phyloP scores from a whole-genome alignment of 53 echinoderm and acorn worm species.

The Mesocentrotus franciscanus region DNA sequence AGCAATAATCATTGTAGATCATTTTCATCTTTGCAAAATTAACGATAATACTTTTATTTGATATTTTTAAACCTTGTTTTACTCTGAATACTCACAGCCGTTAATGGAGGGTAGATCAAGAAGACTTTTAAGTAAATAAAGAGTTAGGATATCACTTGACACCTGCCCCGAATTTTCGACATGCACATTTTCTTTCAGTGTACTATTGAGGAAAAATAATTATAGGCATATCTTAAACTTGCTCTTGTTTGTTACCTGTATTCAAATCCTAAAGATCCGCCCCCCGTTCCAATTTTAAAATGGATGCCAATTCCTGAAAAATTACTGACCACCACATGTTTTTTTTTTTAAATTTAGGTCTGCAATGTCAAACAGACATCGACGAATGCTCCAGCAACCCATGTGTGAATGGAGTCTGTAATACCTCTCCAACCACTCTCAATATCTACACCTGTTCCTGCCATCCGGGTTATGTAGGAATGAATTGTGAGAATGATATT shows the following conservation, averaged over 20 bases:
- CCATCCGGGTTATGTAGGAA: constrained; percentile 17
- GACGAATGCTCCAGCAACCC: constrained; percentile 41
- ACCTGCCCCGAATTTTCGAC: too few species aligned
- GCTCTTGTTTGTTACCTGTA: neutral
- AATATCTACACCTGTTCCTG: constrained; percentile 51
- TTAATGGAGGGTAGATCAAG: neutral
- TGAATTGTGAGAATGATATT: constrained; percentile 13
- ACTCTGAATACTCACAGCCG: too few species aligned
- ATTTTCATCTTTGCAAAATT: too few species aligned
- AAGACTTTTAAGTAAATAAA: neutral
- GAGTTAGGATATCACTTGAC: too few species aligned
- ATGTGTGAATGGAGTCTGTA: constrained; percentile 28
- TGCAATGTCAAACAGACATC: constrained; percentile 52
- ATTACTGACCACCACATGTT: neutral
- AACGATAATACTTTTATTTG: too few species aligned
- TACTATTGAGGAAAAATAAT: too few species aligned
- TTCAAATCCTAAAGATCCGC: neutral
- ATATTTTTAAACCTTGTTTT: too few species aligned
- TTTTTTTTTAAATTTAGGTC: neutral
- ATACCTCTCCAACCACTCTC: neutral
- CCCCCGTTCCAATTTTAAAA: neutral
- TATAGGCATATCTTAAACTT: too few species aligned
- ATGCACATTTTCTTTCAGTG: too few species aligned
- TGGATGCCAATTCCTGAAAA: neutral
- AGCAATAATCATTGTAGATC: too few species aligned